Evolutionary conservation across 2,113 vertebrate genomes (phyloP), one percentile per base, ranked within the genome.

Genomic region (Cyprinodon brontotheroides): DNA sequence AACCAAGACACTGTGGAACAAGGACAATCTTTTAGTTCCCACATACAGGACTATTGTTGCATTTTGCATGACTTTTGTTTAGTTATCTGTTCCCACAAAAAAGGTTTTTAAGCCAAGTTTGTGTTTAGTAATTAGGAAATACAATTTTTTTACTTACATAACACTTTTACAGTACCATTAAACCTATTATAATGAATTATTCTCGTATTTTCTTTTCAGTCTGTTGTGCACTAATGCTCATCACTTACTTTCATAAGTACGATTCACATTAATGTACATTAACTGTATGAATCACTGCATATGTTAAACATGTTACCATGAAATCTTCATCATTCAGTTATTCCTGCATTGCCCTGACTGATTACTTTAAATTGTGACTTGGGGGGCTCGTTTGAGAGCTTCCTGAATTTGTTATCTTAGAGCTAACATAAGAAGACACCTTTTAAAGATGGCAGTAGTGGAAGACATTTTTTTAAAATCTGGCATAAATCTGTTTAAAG

Each of bases 1-100:
- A 89, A 92, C 20, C 0, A 63, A 90, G 86, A 86, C 90, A 86
- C 85, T 90, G 79, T 91, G 83, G 79, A 90, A 86, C 65, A 77
- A 64, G 72, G 75, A 74, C 83, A 68, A 74, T 84, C 71, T 68
- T 75, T 86, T 85, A 65, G 0, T 64, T 80, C 62, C 63, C 39
- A 75, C 73, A 75, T 78, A 39, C 65, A 78, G 72, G 37, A 73
- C 75, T 50, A 40, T 80, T 75, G 77, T 66, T 47, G 13, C 15
- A 20, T 57, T 67, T 45, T 3, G 15, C 14, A 17, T 20, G 13
- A 17, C 3, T 22, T 65, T 22, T 12, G 14, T 8, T 14, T 15
- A 36, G 48, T 67, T 67, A 7, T 5, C 7, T 48, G 22, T 36
- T 48, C 29, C 14, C 10, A 29, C 47, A 36, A 36, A 9, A 63